A percentile compares a stretch with the other conserved stretches of the same genome.
These are phyloP conservation scores for Pocillopora verrucosa DNA, from an alignment of 64 coral and sea anemone genomes.

Conservation along the genomic window DNA sequence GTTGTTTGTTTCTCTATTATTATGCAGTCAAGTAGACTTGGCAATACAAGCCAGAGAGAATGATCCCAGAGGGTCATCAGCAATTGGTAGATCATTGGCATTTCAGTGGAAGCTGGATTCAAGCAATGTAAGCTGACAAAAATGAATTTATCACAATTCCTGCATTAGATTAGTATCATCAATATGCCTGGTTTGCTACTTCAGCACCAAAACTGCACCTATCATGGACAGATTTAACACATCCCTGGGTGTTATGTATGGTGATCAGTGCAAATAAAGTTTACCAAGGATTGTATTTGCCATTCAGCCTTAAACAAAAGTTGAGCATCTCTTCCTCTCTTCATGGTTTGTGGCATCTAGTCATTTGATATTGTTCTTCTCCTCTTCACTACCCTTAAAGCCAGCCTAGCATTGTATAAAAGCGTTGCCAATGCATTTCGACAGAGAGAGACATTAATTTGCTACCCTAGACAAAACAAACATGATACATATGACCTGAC, in stretches of 20 bases:
- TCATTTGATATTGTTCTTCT: neutral
- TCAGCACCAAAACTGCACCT: neutral
- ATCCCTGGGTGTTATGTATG: neutral
- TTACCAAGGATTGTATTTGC: neutral
- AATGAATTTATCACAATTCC: no score
- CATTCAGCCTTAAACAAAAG: neutral
- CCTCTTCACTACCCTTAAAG: neutral
- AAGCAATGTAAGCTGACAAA: conserved; percentile 6
- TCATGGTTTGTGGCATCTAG: neutral
- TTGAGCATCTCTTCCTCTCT: neutral
- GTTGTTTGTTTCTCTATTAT: conserved; percentile 3
- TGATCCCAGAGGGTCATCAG: neutral
- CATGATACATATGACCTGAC: no score
- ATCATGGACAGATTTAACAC: neutral
- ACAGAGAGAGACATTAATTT: neutral
- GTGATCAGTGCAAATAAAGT: conserved; percentile 26
- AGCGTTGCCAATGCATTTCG: neutral
- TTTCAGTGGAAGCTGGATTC: neutral
- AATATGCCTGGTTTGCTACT: neutral
- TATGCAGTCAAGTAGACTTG: conserved; percentile 11
- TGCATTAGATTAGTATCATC: neutral
- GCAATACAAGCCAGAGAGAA: neutral
- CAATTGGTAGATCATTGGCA: neutral
- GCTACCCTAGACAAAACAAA: no score
- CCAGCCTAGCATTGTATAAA: neutral